Percentiles rank a stretch among this genome's conserved stretches.
phyloP scores from a whole-genome alignment of 1,140 invertebrate genomes.

The Dryas iulia region DNA sequence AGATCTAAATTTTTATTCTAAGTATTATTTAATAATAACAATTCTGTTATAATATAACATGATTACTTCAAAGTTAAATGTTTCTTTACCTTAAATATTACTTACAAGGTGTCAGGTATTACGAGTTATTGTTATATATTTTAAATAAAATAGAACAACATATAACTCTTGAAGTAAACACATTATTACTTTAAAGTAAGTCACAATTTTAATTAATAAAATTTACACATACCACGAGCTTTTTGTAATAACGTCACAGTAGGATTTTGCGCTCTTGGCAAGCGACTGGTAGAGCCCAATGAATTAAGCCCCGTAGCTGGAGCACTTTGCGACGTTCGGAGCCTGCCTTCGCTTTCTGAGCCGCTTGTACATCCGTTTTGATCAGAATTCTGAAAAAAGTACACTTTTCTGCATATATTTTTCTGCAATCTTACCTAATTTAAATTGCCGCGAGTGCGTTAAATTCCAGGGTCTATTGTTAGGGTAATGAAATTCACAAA shows the following conservation, averaged over 20 bases:
- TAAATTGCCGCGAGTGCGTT: not conserved
- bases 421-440: not conserved
- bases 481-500: not conserved
- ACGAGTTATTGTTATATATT: too few species aligned
- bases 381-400: conserved; percentile 55
- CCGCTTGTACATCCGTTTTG: conserved; percentile 67
- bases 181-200: too few species aligned
- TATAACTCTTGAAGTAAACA: too few species aligned
- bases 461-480: not conserved
- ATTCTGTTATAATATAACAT: too few species aligned
- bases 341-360: conserved; percentile 76
- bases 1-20: too few species aligned
- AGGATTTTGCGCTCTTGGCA: conserved; percentile 92
- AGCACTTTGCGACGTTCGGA: conserved; percentile 84
- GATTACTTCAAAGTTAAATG: too few species aligned
- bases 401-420: not conserved
- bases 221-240: conserved; percentile 86
- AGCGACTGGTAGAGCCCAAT: conserved; percentile 65
- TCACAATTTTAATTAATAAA: not conserved
- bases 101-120: too few species aligned
- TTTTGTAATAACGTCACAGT: conserved; percentile 94
- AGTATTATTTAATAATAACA: too few species aligned
- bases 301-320: conserved; percentile 83
- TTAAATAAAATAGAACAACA: too few species aligned
- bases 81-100: too few species aligned